Evolutionary conservation across 64 coral and sea anemone species (phyloP).

Genomic region (Catalaphyllia jardinei): DNA sequence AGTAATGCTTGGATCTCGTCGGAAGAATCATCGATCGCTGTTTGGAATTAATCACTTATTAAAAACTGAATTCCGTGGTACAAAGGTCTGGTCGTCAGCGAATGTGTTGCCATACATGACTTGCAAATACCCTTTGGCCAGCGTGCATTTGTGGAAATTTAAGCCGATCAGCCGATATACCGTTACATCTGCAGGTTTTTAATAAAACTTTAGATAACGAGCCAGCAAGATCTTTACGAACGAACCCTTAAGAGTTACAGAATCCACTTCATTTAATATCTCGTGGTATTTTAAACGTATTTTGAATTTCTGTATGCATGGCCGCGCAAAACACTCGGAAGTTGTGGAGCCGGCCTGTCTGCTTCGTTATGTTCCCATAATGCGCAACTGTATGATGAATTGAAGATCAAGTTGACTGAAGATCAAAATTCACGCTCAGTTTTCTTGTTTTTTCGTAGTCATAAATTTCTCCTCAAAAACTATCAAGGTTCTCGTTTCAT

Average conservation of each 20-base stretch:
- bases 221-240: neutral
- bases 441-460: neutral
- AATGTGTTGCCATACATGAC: no score
- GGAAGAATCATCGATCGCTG: neutral
- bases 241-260: neutral
- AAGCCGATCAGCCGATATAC: neutral
- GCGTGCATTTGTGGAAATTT: no score
- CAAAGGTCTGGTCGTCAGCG: no score
- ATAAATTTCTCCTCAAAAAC: no score
- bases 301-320: slow-evolving; percentile 9
- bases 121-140: no score
- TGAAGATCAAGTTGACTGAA: neutral
- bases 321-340: slow-evolving; percentile 17
- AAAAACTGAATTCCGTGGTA: neutral
- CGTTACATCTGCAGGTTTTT: neutral
- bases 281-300: neutral
- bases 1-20: neutral
- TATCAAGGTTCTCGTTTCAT: neutral
- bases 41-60: neutral
- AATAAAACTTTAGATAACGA: neutral
- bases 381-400: neutral
- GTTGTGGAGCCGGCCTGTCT: slow-evolving; percentile 11
- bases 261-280: neutral
- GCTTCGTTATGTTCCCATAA: neutral
- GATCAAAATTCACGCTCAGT: neutral